Base-by-base conservation (phyloP, 2,797 vertebrate genomes). In the Cuculus canorus region DNA sequence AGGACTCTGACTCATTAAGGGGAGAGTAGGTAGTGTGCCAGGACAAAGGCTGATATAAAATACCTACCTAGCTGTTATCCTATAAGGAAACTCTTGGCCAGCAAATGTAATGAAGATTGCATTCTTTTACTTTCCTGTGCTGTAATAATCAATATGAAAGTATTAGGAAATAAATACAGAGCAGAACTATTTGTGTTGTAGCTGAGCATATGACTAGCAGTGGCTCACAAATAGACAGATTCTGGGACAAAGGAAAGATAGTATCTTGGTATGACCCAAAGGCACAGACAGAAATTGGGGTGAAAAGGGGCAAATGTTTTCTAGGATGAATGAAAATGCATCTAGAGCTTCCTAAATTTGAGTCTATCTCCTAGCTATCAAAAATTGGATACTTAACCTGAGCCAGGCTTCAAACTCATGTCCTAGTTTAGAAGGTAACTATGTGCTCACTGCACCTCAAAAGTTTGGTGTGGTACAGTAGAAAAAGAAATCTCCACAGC, bases 121-220 rank as follows among this genome's bases (percentile, higher is more conserved):
- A 6, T 59, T 93, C 53, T 93, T 91, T 91, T 79, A 94, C 84
- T 90, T 86, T 13, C 17, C 39, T 50, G 35, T n/a, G 47, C 82
- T 84, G 25, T 75, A 78, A 61, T 66, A 76, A 83, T 39, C 41
- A 43, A 11, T 66, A 24, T 25, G 43, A n/a, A 56, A 79, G 28
- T 15, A 13, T 82, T 82, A 30, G 53, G 28, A 90, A 78, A 14
- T 6, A 30, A 71, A 66, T 60, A 70, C 18, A 50, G 72, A 92
- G 85, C 70, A 93, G 82, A 32, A 82, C n/a, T n/a, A n/a, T 5
- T 61, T 19, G 7, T 2, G 13, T 89, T 80, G 56, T 30, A 30
- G 35, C 32, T 22, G 47, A 50, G 50, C 5, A 0, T 21, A 7
- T 28, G 30, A 19, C 33, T 19, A 56, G 17, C 27, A 54, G 45